phyloP scores from a whole-genome alignment of 2,888 invertebrate species.

The Thalpophila matura region DNA sequence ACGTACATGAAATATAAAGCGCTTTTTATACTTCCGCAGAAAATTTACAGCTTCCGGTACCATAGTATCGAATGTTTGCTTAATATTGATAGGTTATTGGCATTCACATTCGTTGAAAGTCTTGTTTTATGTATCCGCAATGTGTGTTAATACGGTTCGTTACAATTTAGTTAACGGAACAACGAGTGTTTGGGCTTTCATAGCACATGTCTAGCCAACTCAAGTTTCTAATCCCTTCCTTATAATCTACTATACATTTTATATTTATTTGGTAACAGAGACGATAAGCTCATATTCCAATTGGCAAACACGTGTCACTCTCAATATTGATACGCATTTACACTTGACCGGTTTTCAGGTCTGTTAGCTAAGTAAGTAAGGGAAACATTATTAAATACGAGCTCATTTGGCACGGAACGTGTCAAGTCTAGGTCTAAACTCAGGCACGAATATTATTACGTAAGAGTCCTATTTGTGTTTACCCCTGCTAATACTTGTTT shows the following conservation, averaged over 20 bases:
- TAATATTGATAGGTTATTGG: conserved; percentile 39
- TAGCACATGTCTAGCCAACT: conserved; percentile 8
- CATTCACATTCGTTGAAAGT: conserved; percentile 16
- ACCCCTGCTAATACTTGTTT: conserved; percentile 28
- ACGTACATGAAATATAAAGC: conserved; percentile 24
- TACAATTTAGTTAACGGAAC: conserved; percentile 32
- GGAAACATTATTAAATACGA: conserved; percentile 39
- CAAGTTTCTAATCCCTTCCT: conserved; percentile 18
- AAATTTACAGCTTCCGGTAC: conserved; percentile 38
- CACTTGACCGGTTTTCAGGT: conserved; percentile 34
- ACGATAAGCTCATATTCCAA: conserved; percentile 44
- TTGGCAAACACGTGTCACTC: conserved; percentile 35
- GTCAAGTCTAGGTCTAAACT: conserved; percentile 26
- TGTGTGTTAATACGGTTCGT: conserved; percentile 2
- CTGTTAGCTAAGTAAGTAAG: conserved; percentile 32
- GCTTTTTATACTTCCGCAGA: conserved; percentile 32
- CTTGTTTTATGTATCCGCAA: conserved; percentile 25
- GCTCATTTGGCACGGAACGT: conserved; percentile 33
- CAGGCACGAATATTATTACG: conserved; percentile 20
- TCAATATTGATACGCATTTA: conserved; percentile 24
- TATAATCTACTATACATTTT: conserved; percentile 1
- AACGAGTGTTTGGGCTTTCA: conserved; percentile 13
- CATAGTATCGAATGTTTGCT: conserved; percentile 23
- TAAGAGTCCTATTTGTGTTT: conserved; percentile 16
- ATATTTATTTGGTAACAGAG: conserved; percentile 11